A percentile compares a stretch with the other conserved stretches of the same genome.
Conservation (phyloP, 2,888 invertebrate genomes). For the Coelogynopora nodosa region DNA sequence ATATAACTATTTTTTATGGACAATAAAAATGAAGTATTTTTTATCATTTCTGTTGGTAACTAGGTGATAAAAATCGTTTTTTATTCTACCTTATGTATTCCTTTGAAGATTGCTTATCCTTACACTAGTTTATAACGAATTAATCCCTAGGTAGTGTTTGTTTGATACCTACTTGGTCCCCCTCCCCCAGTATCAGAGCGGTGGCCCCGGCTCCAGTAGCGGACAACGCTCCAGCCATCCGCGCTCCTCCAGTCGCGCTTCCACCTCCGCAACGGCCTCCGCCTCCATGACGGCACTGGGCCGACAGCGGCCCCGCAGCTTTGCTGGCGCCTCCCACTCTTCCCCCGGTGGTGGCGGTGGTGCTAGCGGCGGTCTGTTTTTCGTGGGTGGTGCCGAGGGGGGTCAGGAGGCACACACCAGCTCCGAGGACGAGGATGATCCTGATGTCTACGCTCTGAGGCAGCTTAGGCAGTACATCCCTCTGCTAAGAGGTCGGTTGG, state of each 20-base stretch:
- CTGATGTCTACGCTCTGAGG: not conserved
- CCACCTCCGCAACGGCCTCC: not conserved
- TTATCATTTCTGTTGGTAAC: too few species aligned
- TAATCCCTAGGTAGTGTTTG: too few species aligned
- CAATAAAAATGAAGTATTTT: too few species aligned
- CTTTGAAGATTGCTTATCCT: too few species aligned
- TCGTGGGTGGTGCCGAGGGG: not conserved
- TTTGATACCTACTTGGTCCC: too few species aligned
- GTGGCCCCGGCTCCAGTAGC: not conserved
- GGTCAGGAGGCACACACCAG: not conserved
- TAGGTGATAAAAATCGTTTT: too few species aligned
- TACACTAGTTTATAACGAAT: too few species aligned
- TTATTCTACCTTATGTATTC: too few species aligned
- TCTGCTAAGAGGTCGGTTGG: not conserved
- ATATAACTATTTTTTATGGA: too few species aligned
- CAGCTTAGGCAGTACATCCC: conserved; percentile 4
- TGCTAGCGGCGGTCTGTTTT: not conserved
- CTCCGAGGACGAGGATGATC: not conserved
- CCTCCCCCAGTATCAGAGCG: not conserved
- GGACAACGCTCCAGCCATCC: not conserved
- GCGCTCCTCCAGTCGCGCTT: not conserved
- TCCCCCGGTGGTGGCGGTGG: not conserved
- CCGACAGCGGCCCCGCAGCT: conserved; percentile 1
- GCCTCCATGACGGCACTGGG: not conserved
- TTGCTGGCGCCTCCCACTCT: not conserved